Base-by-base conservation (phyloP, 2,113 vertebrate genomes). In the Genyomyrus donnyi region DNA sequence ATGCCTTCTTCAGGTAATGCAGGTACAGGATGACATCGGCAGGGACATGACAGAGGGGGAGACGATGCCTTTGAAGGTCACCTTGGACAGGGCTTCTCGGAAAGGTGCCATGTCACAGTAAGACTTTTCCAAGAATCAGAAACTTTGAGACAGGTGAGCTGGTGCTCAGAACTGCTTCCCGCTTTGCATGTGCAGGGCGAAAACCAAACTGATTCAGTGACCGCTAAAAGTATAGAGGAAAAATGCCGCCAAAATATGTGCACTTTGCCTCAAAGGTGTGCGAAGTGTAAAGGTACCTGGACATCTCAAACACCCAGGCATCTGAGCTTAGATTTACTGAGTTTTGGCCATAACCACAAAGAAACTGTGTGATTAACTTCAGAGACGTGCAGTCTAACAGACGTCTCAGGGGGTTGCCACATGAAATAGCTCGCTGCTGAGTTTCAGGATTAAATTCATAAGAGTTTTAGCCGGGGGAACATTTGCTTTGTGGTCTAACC, bases 361-460 rank as follows among this genome's bases (percentile, higher is more conserved):
- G 42, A 49, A n/a, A 48, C 42, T 46, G 35, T 21, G 19, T 48
- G 39, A 85, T 85, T 9, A 74, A 91, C 93, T 93, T 93, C 92
- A 92, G 62, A 77, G 87, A 90, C 70, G 39, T 84, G 39, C 27
- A 52, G 3, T 49, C 74, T 42, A 70, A 91, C 70, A 83, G 53
- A 87, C 85, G 0, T 87, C 11, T 5, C 88, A 90, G 80, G 66
- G 88, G 80, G 70, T 58, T 90, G 92, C 92, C 92, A 93, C 92
- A 93, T 93, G 91, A 93, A 93, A 93, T 88, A 56, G n/a, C 13
- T 48, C 39, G 27, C 50, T 27, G 35, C 27, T 45, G 4, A 53
- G 88, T 89, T 45, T 91, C 70, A 88, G 58, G 8, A 70, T 48
- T 11, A 46, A 53, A 24, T 9, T 66, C n/a, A 35, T n/a, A 46